Evolutionary conservation across 2,113 vertebrate genomes (phyloP), one percentile per base, ranked within the genome.

Genomic region (Cacatua alba): DNA sequence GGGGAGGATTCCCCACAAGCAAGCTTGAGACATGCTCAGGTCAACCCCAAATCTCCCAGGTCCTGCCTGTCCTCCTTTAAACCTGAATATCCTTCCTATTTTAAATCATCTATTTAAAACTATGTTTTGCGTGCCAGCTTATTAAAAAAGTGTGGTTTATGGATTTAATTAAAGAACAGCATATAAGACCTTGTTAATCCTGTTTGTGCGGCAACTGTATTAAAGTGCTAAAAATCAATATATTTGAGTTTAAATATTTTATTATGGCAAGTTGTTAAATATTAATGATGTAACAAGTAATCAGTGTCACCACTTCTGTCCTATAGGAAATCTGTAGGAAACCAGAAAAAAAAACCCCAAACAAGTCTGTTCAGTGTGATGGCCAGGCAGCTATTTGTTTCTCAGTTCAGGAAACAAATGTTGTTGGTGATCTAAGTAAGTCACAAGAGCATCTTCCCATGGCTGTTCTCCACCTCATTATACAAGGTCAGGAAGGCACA

Each of bases 211-310:
- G 96, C 95, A 92, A 96, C 87, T 86, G 91, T 96, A 97, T 97
- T 96, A 97, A 97, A 97, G 93, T 23, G 35, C 91, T 97, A 89
- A 97, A 88, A 95, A 97, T 98, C 98, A 97, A 98, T 98, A 97
- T 97, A 97, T 95, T 95, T 97, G 97, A 96, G 92, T 97, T 97
- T 98, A 98, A 98, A 98, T 98, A 98, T 98, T 98, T 98, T 97
- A 98, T 97, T 92, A 94, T n/a, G 79, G 96, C 90, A 92, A 76
- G 74, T 33, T 94, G 97, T 98, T 96, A 98, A 98, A 98, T 98
- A 98, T 98, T 98, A 97, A 98, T 97, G 95, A 82, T 72, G 62
- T 18, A 95, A 94, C 90, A 67, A 97, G 93, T 85, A 97, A 97
- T 97, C 95, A 44, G 86, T 94, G 94, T 81, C 96, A 92, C 92